Conservation (phyloP, 2,888 invertebrate genomes). For the Gymnosoma rotundatum region DNA sequence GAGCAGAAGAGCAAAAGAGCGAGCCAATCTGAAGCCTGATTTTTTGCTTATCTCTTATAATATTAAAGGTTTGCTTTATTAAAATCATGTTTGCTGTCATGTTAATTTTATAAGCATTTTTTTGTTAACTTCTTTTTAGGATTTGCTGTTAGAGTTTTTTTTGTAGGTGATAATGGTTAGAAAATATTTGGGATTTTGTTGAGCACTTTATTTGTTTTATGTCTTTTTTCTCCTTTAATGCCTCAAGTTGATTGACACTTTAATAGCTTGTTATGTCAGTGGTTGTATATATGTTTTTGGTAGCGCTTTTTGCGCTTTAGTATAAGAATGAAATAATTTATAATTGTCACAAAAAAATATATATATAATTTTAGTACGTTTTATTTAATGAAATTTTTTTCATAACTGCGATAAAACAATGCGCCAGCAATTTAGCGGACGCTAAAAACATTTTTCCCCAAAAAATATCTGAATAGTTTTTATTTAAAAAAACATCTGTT, state of each 20-base stretch:
- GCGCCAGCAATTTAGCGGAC: too few relatives aligned
- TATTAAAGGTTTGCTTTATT: neutral
- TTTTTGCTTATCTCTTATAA: too few relatives aligned
- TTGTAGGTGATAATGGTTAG: slow-evolving; percentile 31
- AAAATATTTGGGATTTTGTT: slow-evolving; percentile 24
- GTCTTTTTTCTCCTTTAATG: slow-evolving; percentile 11
- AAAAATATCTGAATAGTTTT: too few relatives aligned
- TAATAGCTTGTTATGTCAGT: slow-evolving; percentile 70
- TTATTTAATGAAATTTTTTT: too few relatives aligned
- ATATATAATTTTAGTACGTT: neutral
- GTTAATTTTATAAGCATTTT: slow-evolving; percentile 48
- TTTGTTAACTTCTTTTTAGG: slow-evolving; percentile 8
- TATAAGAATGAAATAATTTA: neutral
- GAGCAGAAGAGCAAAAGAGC: too few relatives aligned
- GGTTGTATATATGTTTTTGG: neutral
- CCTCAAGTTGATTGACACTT: slow-evolving; percentile 71
- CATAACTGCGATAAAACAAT: too few relatives aligned
- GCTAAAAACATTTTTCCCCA: too few relatives aligned
- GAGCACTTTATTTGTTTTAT: slow-evolving; percentile 18
- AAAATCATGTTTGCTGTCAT: slow-evolving; percentile 58
- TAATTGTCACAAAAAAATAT: neutral
- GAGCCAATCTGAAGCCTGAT: too few relatives aligned
- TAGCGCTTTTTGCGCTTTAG: neutral
- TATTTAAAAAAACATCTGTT: too few relatives aligned
- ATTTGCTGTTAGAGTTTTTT: neutral